Conservation (phyloP, 2,797 vertebrate genomes). For the Sebastolobus alascanus region DNA sequence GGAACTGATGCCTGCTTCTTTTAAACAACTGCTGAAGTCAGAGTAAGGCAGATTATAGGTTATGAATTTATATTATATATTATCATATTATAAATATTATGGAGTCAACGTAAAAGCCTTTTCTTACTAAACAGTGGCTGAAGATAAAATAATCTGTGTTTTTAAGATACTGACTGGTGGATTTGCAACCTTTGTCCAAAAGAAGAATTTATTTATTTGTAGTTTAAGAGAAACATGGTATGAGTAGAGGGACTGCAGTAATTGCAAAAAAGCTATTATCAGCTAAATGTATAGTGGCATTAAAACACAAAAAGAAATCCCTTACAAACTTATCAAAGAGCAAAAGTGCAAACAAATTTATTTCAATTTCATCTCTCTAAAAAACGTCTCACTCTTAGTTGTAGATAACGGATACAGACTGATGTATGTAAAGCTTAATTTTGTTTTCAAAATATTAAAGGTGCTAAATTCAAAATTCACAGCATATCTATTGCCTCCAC, state of each 20-base stretch:
- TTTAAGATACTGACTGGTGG: neutral
- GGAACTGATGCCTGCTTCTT: slow-evolving; percentile 11
- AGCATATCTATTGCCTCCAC: neutral
- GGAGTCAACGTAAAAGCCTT: neutral
- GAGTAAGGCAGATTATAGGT: slow-evolving; percentile 29
- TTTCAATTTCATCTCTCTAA: neutral
- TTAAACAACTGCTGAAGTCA: slow-evolving; percentile 38
- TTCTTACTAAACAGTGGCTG: neutral
- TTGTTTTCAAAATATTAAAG: neutral
- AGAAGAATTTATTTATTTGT: neutral
- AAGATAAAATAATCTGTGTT: slow-evolving; percentile 13
- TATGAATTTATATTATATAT: slow-evolving; percentile 47
- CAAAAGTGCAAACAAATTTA: neutral
- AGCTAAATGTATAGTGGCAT: neutral
- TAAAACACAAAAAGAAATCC: neutral
- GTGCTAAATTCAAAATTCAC: neutral
- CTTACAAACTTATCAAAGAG: neutral
- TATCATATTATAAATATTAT: slow-evolving; percentile 29
- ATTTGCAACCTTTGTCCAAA: slow-evolving; percentile 9
- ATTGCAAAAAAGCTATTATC: neutral
- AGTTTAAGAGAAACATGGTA: neutral
- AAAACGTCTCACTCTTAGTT: neutral
- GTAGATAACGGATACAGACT: neutral
- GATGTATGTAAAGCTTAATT: neutral
- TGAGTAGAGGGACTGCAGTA: neutral